Evolutionary conservation across 2,113 vertebrate species (phyloP).

Genomic region (Odocoileus hemionus): DNA sequence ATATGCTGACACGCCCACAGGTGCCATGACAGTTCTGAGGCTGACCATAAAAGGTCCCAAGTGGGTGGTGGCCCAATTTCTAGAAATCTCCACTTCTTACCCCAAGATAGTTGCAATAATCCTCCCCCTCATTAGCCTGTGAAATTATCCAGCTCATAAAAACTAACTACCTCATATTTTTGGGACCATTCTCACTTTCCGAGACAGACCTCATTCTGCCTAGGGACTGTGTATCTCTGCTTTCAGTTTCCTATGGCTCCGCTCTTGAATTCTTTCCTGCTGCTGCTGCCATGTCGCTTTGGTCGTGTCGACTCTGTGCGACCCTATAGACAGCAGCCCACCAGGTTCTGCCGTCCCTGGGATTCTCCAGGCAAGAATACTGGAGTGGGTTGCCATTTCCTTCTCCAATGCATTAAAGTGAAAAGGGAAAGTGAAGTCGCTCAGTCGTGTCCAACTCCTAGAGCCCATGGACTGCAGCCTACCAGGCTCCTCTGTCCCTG

Average conservation of each 20-base stretch:
- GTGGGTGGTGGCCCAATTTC: background rate
- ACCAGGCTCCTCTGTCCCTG: no score
- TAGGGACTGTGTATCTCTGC: background rate
- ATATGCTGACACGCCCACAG: background rate
- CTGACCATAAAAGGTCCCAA: background rate
- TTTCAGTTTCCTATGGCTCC: background rate
- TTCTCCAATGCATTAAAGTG: no score
- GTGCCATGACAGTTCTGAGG: background rate
- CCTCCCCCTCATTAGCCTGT: background rate
- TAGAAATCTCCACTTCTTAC: background rate
- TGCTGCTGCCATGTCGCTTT: no score
- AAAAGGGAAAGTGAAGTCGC: no score
- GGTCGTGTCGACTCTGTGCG: no score
- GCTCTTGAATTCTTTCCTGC: background rate
- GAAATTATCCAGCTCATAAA: background rate
- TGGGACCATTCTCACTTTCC: background rate
- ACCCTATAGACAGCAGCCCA: no score
- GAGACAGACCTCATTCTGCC: background rate
- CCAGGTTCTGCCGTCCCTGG: no score
- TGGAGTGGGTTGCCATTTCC: no score
- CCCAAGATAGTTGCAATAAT: background rate
- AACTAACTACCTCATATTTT: background rate
- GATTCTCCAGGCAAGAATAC: no score
- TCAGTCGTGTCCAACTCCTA: no score
- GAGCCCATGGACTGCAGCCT: no score